Conservation (phyloP, 2,797 vertebrate genomes). For the Enteromius argenteus region DNA sequence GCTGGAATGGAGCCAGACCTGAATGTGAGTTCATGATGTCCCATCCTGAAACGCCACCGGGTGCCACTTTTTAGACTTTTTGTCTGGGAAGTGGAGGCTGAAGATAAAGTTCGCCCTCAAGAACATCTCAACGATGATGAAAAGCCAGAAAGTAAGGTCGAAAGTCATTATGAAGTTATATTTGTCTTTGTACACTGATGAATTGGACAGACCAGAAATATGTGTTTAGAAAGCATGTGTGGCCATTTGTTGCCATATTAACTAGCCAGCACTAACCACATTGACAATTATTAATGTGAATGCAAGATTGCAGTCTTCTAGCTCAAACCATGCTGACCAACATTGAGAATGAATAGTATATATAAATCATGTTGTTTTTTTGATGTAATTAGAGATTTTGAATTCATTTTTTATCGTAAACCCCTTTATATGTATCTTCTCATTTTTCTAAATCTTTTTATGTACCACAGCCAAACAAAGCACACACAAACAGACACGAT, state of each 20-base stretch:
- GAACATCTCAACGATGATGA: neutral
- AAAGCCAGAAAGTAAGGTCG: too few species aligned
- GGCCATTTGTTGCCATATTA: neutral
- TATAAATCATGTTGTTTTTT: neutral
- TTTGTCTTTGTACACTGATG: neutral
- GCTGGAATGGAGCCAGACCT: neutral
- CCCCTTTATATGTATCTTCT: neutral
- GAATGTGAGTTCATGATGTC: slow-evolving; percentile 22
- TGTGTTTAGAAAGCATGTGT: neutral
- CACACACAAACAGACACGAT: neutral
- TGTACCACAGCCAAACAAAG: neutral
- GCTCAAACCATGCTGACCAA: neutral
- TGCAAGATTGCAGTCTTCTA: neutral
- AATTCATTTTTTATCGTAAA: neutral
- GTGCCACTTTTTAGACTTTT: slow-evolving; percentile 3
- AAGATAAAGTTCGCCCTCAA: neutral
- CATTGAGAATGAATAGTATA: neutral
- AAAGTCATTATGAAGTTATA: neutral
- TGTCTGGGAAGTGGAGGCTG: neutral
- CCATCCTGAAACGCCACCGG: neutral
- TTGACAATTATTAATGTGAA: neutral
- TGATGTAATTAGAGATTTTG: neutral
- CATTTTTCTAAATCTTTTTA: neutral
- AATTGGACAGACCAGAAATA: neutral
- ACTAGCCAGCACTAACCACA: neutral